phyloP scores from a whole-genome alignment of 1,140 invertebrate species.

The Paralvinella palmiformis region DNA sequence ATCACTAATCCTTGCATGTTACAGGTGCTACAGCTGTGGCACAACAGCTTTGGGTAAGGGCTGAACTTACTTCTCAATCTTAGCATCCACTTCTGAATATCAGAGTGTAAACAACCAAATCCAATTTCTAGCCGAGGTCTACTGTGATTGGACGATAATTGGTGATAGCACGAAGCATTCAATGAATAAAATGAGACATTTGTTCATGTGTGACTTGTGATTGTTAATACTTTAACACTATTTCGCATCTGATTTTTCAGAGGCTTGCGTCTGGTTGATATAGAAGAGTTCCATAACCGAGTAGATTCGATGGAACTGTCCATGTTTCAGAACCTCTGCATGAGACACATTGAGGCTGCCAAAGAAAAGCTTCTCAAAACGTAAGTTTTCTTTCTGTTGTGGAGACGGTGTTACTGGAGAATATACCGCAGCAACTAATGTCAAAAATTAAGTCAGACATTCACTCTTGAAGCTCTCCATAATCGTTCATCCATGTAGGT shows the following conservation, averaged over 20 bases:
- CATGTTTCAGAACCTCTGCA: conserved; percentile 54
- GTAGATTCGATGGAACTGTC: conserved; percentile 55
- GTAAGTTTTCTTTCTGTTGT: conserved; percentile 28
- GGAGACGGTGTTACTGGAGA: background rate
- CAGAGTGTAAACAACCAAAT: too few relatives aligned
- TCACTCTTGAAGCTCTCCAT: background rate
- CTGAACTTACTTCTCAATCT: too few relatives aligned
- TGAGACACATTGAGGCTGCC: conserved; percentile 53
- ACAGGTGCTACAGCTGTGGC: conserved; percentile 76
- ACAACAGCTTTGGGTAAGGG: conserved; percentile 65
- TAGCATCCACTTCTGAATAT: too few relatives aligned
- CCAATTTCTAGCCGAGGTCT: too few relatives aligned
- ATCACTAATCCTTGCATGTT: conserved; percentile 75
- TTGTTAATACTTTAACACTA: too few relatives aligned
- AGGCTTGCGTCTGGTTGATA: conserved; percentile 55
- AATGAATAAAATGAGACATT: too few relatives aligned
- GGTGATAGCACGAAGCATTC: too few relatives aligned
- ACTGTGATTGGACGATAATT: too few relatives aligned
- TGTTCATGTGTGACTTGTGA: too few relatives aligned
- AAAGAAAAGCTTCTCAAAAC: conserved; percentile 54
- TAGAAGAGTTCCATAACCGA: conserved; percentile 50
- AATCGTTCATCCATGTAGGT: too few relatives aligned
- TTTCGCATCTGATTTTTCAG: conserved; percentile 51
- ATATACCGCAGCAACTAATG: background rate
- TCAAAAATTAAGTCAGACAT: background rate